These are phyloP conservation scores for Scaptomyza caliginosa DNA, from an alignment of 2,888 invertebrate species.

Conservation along the genomic window DNA sequence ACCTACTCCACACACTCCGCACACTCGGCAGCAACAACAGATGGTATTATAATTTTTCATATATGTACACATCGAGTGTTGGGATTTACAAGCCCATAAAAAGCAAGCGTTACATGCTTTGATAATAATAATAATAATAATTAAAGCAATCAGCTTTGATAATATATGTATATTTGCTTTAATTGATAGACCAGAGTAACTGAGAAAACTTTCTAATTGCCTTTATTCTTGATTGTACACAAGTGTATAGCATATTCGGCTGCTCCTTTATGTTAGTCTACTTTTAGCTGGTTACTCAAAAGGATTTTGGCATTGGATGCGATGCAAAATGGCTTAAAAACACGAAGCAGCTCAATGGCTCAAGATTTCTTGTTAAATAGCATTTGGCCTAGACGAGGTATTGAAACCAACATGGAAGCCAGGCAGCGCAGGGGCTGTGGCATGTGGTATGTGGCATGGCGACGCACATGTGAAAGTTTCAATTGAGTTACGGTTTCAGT, in stretches of 20 bases:
- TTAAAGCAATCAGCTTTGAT: no score
- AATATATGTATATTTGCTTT: no score
- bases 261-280: not conserved
- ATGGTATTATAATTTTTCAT: not conserved
- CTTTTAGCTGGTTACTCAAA: constrained; percentile 11
- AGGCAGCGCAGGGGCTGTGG: not conserved
- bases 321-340: constrained; percentile 3
- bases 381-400: constrained; percentile 27
- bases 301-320: constrained; percentile 10
- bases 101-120: not conserved
- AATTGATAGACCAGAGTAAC: not conserved
- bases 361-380: constrained; percentile 42
- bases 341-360: constrained; percentile 17
- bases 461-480: constrained; percentile 51
- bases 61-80: not conserved
- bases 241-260: constrained; percentile 10
- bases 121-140: not conserved
- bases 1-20: not conserved
- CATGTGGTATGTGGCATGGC: constrained; percentile 18
- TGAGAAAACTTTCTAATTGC: not conserved
- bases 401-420: not conserved
- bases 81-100: not conserved
- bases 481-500: constrained; percentile 66
- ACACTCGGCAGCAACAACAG: not conserved
- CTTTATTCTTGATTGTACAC: not conserved